These are phyloP conservation scores for Torymus texanus DNA, from an alignment of 2,888 invertebrate species.

Conservation along the genomic window DNA sequence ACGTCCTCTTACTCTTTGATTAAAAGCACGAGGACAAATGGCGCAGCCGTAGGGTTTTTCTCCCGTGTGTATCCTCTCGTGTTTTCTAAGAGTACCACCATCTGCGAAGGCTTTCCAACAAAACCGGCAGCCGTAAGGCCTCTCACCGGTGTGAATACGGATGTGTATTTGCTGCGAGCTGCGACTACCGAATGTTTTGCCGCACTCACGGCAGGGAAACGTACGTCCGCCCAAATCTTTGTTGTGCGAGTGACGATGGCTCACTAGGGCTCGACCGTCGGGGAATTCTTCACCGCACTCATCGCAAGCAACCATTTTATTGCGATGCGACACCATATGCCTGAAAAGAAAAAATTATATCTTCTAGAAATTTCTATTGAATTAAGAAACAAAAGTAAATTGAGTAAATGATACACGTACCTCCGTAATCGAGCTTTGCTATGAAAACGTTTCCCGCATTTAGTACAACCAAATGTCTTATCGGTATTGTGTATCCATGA, in stretches of 20 bases:
- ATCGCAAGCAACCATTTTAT: conserved; percentile 83
- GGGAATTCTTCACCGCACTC: conserved; percentile 84
- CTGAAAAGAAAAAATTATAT: conserved; percentile 67
- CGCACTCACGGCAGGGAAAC: conserved; percentile 89
- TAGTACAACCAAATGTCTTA: conserved; percentile 80
- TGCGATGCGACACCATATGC: conserved; percentile 84
- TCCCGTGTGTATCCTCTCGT: conserved; percentile 90
- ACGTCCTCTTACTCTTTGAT: conserved; percentile 80
- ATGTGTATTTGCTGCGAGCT: conserved; percentile 92
- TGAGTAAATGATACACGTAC: conserved; percentile 58
- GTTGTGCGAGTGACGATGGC: conserved; percentile 82
- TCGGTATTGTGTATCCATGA: conserved; percentile 83
- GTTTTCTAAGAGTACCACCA: conserved; percentile 89
- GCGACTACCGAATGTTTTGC: conserved; percentile 90
- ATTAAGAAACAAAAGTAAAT: conserved; percentile 18
- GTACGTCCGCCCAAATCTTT: conserved; percentile 79
- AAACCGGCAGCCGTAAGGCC: conserved; percentile 89
- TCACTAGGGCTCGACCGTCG: conserved; percentile 82
- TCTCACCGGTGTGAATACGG: conserved; percentile 89
- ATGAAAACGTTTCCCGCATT: conserved; percentile 84
- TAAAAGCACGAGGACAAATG: conserved; percentile 90
- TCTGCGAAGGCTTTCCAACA: conserved; percentile 94
- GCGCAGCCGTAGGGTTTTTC: conserved; percentile 92
- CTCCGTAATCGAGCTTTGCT: conserved; percentile 79
- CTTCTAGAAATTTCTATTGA: not conserved